Evolutionary conservation across 2,888 invertebrate genomes (phyloP), one percentile per base, ranked within the genome.

Genomic region (Aleiodes alternator): DNA sequence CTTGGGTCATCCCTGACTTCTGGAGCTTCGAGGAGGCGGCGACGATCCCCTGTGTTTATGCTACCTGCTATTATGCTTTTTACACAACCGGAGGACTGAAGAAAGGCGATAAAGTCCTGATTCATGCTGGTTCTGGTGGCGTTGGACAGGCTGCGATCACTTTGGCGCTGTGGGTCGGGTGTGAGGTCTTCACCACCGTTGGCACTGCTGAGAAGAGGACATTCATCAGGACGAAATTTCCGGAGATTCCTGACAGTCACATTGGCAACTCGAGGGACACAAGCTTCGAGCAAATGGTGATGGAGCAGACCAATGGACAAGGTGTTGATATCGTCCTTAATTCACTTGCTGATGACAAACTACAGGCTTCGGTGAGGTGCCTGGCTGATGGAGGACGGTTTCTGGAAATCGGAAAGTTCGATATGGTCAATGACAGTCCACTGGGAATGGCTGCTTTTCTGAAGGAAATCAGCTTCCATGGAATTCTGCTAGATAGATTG

Each of bases 301-400:
- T 94, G 82, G 91, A 91, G 64, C 92, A 94, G 84, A 98, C 98
- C 0, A 92, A 94, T 7, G 98, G 98, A 11, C 92, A 92, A 81
- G 98, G 98, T 51, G 98, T 99, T 0, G 96, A 99, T 85, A 90
- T 98, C 71, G 95, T 98, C 0, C 91, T 99, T 7, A 99, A 99
- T 73, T 98, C 12, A 90, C 97, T 99, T 57, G 94, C 98, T 0
- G 98, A 97, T 84, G 98, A 98, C 61, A 98, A 98, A 89, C 91
- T 98, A 0, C 92, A 93, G 84, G 95, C 94, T 0, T 94, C 94
- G 0, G 87, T 93, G 0, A 90, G 93, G 3, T 94, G 94, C 80
- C 87, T 94, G 9, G 92, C 91, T 0, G 81, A 81, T 2, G 90
- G 91, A 0, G 94, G 96, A 9, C 91, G 94, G 75, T 97, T 97